Evolutionary conservation across 2,113 vertebrate species (phyloP).

Genomic region (Psephotus haematonotus): DNA sequence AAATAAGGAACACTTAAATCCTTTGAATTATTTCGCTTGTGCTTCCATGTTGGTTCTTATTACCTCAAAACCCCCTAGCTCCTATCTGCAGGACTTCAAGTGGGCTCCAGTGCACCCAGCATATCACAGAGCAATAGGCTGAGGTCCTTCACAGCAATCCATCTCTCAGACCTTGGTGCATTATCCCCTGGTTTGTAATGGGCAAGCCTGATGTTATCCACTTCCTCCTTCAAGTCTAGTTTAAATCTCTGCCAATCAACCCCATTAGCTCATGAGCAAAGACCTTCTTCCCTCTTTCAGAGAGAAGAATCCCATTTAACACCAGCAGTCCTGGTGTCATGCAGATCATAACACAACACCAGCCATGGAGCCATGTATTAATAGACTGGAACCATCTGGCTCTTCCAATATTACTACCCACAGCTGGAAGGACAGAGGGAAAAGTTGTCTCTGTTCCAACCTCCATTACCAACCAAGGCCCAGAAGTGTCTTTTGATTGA

Average conservation of each 20-base stretch:
- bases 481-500: not conserved
- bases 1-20: not conserved
- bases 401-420: rapidly evolving
- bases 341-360: not conserved
- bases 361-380: not conserved
- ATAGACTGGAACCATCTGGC: not conserved
- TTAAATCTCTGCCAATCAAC: not conserved
- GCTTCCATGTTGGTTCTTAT: not conserved
- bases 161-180: not conserved
- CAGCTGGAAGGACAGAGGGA: not conserved
- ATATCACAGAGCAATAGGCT: not conserved
- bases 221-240: not conserved
- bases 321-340: not conserved
- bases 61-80: not conserved
- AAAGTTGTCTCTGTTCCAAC: not conserved
- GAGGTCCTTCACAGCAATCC: not conserved
- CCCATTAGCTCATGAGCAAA: not conserved
- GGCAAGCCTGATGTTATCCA: not conserved
- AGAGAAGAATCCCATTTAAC: not conserved
- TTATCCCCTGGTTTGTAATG: not conserved
- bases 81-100: not conserved
- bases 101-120: not conserved
- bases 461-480: not conserved
- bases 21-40: not conserved
- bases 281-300: not conserved